A percentile compares a stretch with the other conserved stretches of the same genome.
phyloP scores from a whole-genome alignment of 2,113 vertebrate genomes.

The Eulemur rufifrons region DNA sequence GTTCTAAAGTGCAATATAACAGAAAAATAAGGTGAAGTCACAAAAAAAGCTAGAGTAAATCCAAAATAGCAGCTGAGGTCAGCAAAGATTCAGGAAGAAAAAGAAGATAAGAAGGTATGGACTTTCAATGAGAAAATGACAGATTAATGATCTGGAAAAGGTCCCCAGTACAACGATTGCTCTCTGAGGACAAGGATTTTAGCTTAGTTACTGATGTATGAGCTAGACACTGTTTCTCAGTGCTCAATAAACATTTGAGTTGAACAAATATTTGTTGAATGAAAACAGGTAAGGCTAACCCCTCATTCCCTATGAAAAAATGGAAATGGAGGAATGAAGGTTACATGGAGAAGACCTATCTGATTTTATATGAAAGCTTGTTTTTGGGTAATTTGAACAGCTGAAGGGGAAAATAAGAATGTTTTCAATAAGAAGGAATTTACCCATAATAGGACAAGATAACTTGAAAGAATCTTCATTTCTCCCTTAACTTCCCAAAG shows the following conservation, averaged over 20 bases:
- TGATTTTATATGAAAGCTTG: slow-evolving; percentile 16
- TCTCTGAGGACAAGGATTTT: neutral
- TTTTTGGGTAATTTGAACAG: neutral
- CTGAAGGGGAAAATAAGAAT: neutral
- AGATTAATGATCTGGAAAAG: neutral
- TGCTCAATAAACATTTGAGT: neutral
- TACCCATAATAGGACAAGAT: neutral
- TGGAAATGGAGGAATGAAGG: neutral
- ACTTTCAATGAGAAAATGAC: neutral
- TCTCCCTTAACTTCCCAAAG: neutral
- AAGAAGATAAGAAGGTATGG: neutral
- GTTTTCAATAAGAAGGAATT: neutral
- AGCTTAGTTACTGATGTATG: neutral
- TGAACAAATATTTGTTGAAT: neutral
- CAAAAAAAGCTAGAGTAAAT: neutral
- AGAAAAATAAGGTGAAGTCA: slow-evolving; percentile 2
- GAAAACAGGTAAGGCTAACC: neutral
- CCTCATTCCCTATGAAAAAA: neutral
- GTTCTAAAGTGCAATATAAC: neutral
- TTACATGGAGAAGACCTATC: neutral
- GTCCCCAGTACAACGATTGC: neutral
- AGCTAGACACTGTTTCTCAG: neutral
- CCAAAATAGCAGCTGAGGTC: neutral
- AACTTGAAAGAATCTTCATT: neutral
- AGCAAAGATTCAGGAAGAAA: neutral